These are phyloP conservation scores for Eudasyphora cyanicolor DNA, from an alignment of 2,888 invertebrate genomes.

Conservation along the genomic window DNA sequence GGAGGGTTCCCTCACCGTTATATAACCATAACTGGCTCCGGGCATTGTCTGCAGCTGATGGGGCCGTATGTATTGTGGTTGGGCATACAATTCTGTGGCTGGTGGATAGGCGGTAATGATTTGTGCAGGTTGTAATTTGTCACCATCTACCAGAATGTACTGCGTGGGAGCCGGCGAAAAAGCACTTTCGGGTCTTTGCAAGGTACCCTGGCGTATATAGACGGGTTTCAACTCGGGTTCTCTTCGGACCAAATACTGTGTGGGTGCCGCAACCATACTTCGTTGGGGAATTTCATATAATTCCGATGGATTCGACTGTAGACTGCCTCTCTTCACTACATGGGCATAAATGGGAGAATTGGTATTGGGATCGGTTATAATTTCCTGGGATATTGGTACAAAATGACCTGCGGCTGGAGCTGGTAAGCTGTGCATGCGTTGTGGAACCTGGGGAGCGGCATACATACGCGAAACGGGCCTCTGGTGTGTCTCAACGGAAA, in stretches of 20 bases:
- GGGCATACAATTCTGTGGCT: conserved; percentile 69
- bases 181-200: conserved; percentile 67
- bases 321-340: conserved; percentile 76
- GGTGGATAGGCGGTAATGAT: conserved; percentile 71
- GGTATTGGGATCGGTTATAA: conserved; percentile 61
- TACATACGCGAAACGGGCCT: conserved; percentile 71
- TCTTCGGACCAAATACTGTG: conserved; percentile 63
- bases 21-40: conserved; percentile 70
- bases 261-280: conserved; percentile 25
- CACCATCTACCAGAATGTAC: conserved; percentile 75
- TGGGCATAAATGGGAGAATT: conserved; percentile 78
- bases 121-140: conserved; percentile 74
- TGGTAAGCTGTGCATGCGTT: conserved; percentile 76
- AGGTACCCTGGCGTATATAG: conserved; percentile 64
- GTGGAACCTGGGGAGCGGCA: conserved; percentile 77
- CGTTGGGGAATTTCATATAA: conserved; percentile 74
- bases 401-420: conserved; percentile 49
- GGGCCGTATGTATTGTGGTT: conserved; percentile 69
- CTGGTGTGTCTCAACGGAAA: conserved; percentile 76
- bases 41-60: conserved; percentile 69
- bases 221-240: conserved; percentile 64
- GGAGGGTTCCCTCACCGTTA: conserved; percentile 65
- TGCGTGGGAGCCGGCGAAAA: conserved; percentile 70
- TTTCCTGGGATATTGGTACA: conserved; percentile 63
- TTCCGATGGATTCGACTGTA: conserved; percentile 77